A percentile compares a stretch with the other conserved stretches of the same genome.
Evolutionary conservation across 2,113 vertebrate genomes (phyloP).

Genomic region (Hippocampus abdominalis): DNA sequence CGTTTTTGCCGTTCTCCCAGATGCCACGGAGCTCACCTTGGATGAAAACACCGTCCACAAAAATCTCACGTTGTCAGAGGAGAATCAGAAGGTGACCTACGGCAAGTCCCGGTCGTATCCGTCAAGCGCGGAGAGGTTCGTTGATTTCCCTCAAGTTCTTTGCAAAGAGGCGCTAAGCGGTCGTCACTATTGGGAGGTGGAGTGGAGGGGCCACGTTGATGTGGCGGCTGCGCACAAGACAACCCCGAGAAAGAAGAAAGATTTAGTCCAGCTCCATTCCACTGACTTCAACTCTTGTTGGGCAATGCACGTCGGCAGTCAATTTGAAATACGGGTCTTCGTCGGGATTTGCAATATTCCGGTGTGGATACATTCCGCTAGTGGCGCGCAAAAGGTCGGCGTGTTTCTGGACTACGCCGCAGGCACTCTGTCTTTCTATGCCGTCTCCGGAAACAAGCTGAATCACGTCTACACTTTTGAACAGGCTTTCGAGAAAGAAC

Average conservation of each 20-base stretch:
- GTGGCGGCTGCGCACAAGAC: background rate
- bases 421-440: constrained; percentile 52
- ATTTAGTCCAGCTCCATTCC: fast-evolving
- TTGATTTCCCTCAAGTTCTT: constrained; percentile 32
- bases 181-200: constrained; percentile 52
- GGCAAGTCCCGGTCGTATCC: constrained; percentile 1
- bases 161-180: constrained; percentile 28
- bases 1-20: constrained; percentile 31
- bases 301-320: background rate
- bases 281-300: background rate
- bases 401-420: constrained; percentile 38
- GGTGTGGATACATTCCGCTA: fast-evolving
- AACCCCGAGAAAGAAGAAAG: background rate
- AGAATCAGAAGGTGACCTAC: constrained; percentile 43
- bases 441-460: constrained; percentile 25
- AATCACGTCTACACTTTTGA: constrained; percentile 30
- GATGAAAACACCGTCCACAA: constrained; percentile 24
- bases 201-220: constrained; percentile 11
- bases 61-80: constrained; percentile 40
- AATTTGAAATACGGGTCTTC: background rate
- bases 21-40: constrained; percentile 30
- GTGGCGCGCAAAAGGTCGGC: constrained; percentile 27
- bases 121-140: background rate
- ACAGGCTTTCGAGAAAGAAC: background rate
- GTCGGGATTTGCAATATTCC: fast-evolving